Base-by-base conservation (phyloP, 2,888 invertebrate species). In the Callosobruchus maculatus region DNA sequence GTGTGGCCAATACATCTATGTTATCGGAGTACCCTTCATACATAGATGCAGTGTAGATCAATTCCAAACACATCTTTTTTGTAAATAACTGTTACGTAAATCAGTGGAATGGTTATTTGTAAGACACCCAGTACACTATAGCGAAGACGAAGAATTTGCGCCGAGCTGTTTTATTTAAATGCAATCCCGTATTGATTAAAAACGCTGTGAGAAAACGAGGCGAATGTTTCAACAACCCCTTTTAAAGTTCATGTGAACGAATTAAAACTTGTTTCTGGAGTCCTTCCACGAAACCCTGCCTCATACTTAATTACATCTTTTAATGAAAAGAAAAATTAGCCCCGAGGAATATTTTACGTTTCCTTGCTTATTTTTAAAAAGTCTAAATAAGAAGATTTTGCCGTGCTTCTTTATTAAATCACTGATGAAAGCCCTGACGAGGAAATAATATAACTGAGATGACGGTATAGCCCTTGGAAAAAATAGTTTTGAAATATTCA, bases 121-220 rank as follows among this genome's bases (percentile, higher is more conserved):
- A 7, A 3, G 49, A 49, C 49, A 49, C 49, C 49, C 49, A 13
- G 49, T 49, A 49, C 1, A 49, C 13, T 18, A 49, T 74, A 72
- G 73, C 75, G 76, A 72, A 73, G 74, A 78, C 79, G 78, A 82
- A 83, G 81, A 82, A 82, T 82, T 82, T 81, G 79, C 82, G 13
- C 13, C 4, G 78, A 82, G 81, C 83, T 83, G 83, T 83, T 83
- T 83, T 83, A 83, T 83, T 83, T 81, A 83, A 83, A 83, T 83
- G 83, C 82, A 83, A 83, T 83, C 83, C 79, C 81, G 83, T 83
- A 83, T 83, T 83, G 83, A 83, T 83, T 83, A 83, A 83, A 83
- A 83, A 83, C 81, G 81, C 81, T 80, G 81, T 81, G 82, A 78
- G 68, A 68, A 82, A 81, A 82, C 82, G 49, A 49, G 49, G 82